These are phyloP conservation scores for Procambarus virginalis DNA, from an alignment of 1,140 invertebrate genomes.

Conservation along the genomic window DNA sequence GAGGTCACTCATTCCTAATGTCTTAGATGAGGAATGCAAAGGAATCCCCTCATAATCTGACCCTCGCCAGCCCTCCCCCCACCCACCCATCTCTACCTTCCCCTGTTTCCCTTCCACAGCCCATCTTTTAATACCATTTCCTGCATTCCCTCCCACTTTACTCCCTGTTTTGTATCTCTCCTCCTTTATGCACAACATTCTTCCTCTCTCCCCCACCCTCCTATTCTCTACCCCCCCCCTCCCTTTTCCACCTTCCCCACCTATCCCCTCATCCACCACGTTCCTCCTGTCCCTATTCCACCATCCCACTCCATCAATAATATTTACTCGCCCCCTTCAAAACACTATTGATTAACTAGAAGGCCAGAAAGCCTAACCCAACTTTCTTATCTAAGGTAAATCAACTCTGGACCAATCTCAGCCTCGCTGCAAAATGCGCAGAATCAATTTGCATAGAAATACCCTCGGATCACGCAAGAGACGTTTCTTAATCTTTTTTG, in stretches of 20 bases:
- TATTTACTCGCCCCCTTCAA: neutral
- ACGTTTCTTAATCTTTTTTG: too few species aligned
- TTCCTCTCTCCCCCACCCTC: constrained; percentile 7
- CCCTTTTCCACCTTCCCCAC: too few species aligned
- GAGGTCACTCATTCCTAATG: too few species aligned
- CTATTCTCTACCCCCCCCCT: neutral
- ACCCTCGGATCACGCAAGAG: constrained; percentile 29
- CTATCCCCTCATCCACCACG: neutral
- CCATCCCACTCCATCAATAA: neutral
- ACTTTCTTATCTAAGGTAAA: constrained; percentile 17
- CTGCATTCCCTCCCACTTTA: neutral
- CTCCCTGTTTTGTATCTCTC: neutral
- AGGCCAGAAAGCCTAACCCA: neutral
- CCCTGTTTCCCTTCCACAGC: too few species aligned
- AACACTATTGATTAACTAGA: constrained; percentile 9
- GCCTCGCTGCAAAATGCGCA: constrained; percentile 4
- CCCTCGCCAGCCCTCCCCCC: neutral
- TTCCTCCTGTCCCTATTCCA: constrained; percentile 2
- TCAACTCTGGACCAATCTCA: constrained; percentile 20
- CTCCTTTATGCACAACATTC: neutral
- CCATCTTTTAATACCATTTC: too few species aligned
- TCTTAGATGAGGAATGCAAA: too few species aligned
- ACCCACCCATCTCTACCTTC: neutral
- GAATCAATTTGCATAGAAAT: constrained; percentile 42
- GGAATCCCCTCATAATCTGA: too few species aligned